Conservation (phyloP, 2,797 vertebrate species). For the Ctenochaetus hawaiiensis region DNA sequence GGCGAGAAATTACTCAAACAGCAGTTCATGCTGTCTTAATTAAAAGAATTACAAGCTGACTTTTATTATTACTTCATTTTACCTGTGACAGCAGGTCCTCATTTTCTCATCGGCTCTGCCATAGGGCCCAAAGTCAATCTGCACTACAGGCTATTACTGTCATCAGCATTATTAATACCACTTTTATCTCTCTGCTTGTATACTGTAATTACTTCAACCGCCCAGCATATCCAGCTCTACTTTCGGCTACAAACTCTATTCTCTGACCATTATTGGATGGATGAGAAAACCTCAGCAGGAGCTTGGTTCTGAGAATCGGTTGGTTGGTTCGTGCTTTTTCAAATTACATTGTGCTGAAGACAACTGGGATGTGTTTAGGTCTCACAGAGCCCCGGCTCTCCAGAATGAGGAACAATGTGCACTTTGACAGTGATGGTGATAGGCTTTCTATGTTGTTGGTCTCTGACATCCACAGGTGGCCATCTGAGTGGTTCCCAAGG, state of each 20-base stretch:
- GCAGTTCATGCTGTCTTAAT: slow-evolving; percentile 47
- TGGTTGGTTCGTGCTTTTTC: slow-evolving; percentile 26
- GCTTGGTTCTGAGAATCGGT: not conserved
- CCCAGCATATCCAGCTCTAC: slow-evolving; percentile 51
- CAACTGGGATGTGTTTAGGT: slow-evolving; percentile 16
- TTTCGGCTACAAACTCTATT: slow-evolving; percentile 32
- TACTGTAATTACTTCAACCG: slow-evolving; percentile 69
- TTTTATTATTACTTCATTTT: slow-evolving; percentile 66
- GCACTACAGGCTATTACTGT: slow-evolving; percentile 68
- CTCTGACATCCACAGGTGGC: too few relatives aligned
- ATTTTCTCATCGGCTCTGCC: slow-evolving; percentile 45
- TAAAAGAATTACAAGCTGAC: slow-evolving; percentile 64
- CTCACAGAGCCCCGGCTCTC: not conserved
- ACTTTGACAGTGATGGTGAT: not conserved
- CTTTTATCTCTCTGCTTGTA: slow-evolving; percentile 70
- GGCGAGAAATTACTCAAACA: slow-evolving; percentile 46
- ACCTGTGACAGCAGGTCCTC: slow-evolving; percentile 61
- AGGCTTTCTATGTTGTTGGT: too few relatives aligned
- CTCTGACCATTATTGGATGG: slow-evolving; percentile 40
- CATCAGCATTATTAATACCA: slow-evolving; percentile 73
- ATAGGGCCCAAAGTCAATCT: slow-evolving; percentile 68
- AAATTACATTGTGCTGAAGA: not conserved
- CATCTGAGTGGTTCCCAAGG: too few relatives aligned
- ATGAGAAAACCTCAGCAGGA: slow-evolving; percentile 28
- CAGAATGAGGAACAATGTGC: not conserved